Evolutionary conservation across 1,140 invertebrate species (phyloP).

Genomic region (Araneus ventricosus): DNA sequence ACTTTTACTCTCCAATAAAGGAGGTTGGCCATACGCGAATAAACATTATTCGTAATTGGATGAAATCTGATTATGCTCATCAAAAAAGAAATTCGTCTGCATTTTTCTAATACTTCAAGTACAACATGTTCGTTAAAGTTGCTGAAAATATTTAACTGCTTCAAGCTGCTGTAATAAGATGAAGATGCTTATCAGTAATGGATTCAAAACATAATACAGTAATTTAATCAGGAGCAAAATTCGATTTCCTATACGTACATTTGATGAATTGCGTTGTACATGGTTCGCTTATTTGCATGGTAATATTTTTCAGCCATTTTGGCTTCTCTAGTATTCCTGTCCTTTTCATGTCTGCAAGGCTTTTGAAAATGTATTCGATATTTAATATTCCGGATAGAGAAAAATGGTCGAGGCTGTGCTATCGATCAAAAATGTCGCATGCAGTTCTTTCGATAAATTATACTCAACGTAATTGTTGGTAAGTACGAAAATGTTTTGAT

Average conservation of each 20-base stretch:
- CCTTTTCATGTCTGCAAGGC: neutral
- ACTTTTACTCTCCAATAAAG: neutral
- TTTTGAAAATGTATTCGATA: conserved; percentile 5
- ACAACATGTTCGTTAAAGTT: neutral
- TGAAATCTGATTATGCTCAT: neutral
- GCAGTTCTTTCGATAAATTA: neutral
- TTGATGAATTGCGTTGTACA: neutral
- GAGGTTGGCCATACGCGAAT: neutral
- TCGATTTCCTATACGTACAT: conserved; percentile 34
- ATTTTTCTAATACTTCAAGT: neutral
- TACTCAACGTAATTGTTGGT: neutral
- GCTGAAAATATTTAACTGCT: neutral
- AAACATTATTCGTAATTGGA: conserved; percentile 10
- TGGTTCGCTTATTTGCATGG: conserved; percentile 30
- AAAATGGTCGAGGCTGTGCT: neutral
- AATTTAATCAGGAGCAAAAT: neutral
- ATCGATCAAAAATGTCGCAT: conserved; percentile 36
- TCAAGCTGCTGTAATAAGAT: neutral
- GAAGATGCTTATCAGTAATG: neutral
- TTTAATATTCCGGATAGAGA: conserved; percentile 19
- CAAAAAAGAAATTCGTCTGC: neutral
- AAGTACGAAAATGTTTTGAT: neutral
- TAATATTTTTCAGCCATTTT: conserved; percentile 9
- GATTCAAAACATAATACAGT: neutral
- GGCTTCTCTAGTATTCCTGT: neutral